These are phyloP conservation scores for Rhynchonycteris naso DNA, from an alignment of 2,797 vertebrate species.

Conservation along the genomic window DNA sequence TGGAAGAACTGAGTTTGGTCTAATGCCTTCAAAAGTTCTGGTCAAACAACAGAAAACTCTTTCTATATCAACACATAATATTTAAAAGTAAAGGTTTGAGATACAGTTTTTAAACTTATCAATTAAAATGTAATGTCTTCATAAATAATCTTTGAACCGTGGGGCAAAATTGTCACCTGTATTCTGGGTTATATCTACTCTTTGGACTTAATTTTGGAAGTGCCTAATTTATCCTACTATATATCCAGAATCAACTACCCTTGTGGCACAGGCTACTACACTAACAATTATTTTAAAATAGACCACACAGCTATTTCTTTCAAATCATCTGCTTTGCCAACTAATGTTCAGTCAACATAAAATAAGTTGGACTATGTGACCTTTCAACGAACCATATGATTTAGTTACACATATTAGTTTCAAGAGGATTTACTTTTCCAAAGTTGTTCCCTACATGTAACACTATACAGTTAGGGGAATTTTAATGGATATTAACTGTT, in stretches of 20 bases:
- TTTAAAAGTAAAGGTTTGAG: constrained; percentile 14
- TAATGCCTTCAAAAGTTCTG: not conserved
- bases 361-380: constrained; percentile 63
- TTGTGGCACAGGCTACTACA: not conserved
- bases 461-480: constrained; percentile 53
- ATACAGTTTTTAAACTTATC: not conserved
- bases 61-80: not conserved
- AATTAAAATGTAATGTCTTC: constrained; percentile 12
- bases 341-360: constrained; percentile 60
- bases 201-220: not conserved
- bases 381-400: constrained; percentile 67
- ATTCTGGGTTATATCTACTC: not conserved
- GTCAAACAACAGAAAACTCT: not conserved
- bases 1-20: not conserved
- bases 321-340: constrained; percentile 49
- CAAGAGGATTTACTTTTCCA: constrained; percentile 68
- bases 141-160: not conserved
- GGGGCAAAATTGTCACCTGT: not conserved
- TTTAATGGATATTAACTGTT: constrained; percentile 66
- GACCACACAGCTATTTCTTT: constrained; percentile 20
- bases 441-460: constrained; percentile 67
- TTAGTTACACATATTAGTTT: constrained; percentile 75
- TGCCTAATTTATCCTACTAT: not conserved
- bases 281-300: constrained; percentile 47
- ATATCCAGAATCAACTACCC: not conserved